phyloP scores from a whole-genome alignment of 2,888 invertebrate genomes.

The Tuta absoluta region DNA sequence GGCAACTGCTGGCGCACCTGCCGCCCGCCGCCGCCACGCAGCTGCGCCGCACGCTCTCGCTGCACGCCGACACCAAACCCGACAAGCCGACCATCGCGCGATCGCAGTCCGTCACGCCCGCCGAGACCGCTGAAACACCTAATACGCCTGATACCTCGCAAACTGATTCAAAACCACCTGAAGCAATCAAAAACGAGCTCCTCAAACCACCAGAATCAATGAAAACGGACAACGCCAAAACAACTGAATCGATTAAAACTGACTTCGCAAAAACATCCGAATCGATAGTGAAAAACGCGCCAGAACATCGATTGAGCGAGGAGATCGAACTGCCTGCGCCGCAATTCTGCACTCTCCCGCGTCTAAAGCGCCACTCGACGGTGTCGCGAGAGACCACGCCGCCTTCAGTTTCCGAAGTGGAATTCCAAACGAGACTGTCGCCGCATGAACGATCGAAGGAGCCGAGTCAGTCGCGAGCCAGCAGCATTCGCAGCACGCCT shows the following conservation, averaged over 20 bases:
- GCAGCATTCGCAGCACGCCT: slow-evolving; percentile 55
- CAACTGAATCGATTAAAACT: slow-evolving; percentile 24
- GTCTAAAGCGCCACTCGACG: slow-evolving; percentile 52
- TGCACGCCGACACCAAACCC: slow-evolving; percentile 56
- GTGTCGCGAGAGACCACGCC: slow-evolving; percentile 40
- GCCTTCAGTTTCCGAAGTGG: slow-evolving; percentile 30
- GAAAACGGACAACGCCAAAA: too few relatives aligned
- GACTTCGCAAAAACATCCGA: slow-evolving; percentile 34
- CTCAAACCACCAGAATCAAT: slow-evolving; percentile 15
- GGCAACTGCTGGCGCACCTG: slow-evolving; percentile 85
- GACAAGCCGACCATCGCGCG: slow-evolving; percentile 45
- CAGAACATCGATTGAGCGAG: slow-evolving; percentile 27
- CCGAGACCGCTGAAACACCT: slow-evolving; percentile 30
- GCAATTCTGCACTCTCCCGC: slow-evolving; percentile 62
- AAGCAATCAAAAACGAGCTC: slow-evolving; percentile 35
- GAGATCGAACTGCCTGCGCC: slow-evolving; percentile 40
- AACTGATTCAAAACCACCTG: too few relatives aligned
- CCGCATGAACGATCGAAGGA: slow-evolving; percentile 33
- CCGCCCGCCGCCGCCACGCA: slow-evolving; percentile 86
- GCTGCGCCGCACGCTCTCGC: slow-evolving; percentile 84
- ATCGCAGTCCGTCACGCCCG: slow-evolving; percentile 55
- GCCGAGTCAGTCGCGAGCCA: slow-evolving; percentile 40
- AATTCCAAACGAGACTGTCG: slow-evolving; percentile 15
- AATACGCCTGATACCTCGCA: slow-evolving; percentile 37
- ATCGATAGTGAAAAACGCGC: neutral